Evolutionary conservation across 2,797 vertebrate genomes (phyloP).

Genomic region (Gallinago nigripennis): DNA sequence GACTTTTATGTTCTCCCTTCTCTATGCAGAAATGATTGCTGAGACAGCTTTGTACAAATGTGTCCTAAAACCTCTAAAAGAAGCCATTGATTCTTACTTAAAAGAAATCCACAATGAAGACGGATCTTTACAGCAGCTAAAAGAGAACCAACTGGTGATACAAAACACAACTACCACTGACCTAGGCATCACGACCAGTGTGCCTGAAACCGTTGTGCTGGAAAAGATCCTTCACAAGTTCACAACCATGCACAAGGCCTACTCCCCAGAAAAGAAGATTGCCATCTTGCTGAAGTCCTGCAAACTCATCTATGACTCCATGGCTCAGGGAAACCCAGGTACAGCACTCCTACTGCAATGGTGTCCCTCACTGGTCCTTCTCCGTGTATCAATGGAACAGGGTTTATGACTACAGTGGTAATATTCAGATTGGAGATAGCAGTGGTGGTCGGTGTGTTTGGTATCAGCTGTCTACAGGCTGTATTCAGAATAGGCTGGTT

Average conservation of each 20-base stretch:
- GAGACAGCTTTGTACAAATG: conserved; percentile 93
- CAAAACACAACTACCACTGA: conserved; percentile 92
- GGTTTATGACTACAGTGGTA: neutral
- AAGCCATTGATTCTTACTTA: conserved; percentile 85
- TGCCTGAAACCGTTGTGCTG: conserved; percentile 87
- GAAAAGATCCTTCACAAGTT: conserved; percentile 94
- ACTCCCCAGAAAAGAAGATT: conserved; percentile 97
- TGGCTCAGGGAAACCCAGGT: conserved; percentile 92
- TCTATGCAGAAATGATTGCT: conserved; percentile 84
- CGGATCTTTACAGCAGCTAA: conserved; percentile 83
- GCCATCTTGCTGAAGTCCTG: conserved; percentile 91
- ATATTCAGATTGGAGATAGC: neutral
- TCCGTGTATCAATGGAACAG: neutral
- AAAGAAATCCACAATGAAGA: conserved; percentile 84
- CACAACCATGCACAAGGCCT: conserved; percentile 87
- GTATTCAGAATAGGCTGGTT: neutral
- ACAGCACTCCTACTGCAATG: neutral
- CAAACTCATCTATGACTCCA: conserved; percentile 97
- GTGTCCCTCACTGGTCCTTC: neutral
- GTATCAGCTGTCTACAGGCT: neutral
- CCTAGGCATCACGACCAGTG: conserved; percentile 89
- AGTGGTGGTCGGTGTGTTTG: neutral
- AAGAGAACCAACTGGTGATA: conserved; percentile 88
- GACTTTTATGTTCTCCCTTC: neutral
- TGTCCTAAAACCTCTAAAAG: conserved; percentile 92